These are phyloP conservation scores for Cordylochernes scorpioides DNA, from an alignment of 2,888 invertebrate species.

Conservation along the genomic window DNA sequence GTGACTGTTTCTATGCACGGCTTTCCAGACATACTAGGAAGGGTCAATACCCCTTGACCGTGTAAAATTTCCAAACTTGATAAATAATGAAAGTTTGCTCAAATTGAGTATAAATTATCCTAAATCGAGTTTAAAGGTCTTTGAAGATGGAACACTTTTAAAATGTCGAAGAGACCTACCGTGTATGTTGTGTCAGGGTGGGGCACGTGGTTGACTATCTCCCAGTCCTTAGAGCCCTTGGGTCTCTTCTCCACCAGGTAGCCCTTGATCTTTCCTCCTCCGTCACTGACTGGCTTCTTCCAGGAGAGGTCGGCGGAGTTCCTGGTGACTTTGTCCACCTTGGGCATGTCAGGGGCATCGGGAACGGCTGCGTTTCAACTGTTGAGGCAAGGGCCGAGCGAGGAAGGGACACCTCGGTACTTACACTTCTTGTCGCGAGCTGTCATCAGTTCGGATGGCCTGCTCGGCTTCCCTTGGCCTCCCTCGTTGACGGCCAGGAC, in stretches of 20 bases:
- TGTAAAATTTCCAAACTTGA: not conserved
- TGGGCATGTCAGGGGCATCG: slow-evolving; percentile 33
- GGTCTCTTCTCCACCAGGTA: slow-evolving; percentile 67
- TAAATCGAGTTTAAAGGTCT: not conserved
- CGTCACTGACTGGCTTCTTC: slow-evolving; percentile 58
- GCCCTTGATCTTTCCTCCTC: slow-evolving; percentile 65
- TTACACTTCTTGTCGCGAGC: slow-evolving; percentile 55
- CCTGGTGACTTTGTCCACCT: slow-evolving; percentile 64
- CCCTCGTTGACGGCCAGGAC: slow-evolving; percentile 87
- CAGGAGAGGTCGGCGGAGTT: slow-evolving; percentile 64
- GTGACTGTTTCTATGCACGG: too few relatives aligned
- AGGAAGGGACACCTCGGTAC: too few relatives aligned
- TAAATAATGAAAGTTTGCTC: too few relatives aligned
- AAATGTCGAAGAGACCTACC: slow-evolving; percentile 18
- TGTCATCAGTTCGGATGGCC: slow-evolving; percentile 67
- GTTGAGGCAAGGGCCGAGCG: too few relatives aligned
- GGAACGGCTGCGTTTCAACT: slow-evolving; percentile 8
- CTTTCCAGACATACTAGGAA: too few relatives aligned
- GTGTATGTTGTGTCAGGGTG: slow-evolving; percentile 47
- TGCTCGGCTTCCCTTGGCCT: slow-evolving; percentile 85
- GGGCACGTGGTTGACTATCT: slow-evolving; percentile 49
- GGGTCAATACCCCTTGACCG: too few relatives aligned
- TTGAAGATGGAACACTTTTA: not conserved
- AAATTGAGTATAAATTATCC: not conserved
- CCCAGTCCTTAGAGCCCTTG: slow-evolving; percentile 58